A percentile compares a stretch with the other conserved stretches of the same genome.
Conservation (phyloP, 2,113 vertebrate species). For the Trogon surrucura region DNA sequence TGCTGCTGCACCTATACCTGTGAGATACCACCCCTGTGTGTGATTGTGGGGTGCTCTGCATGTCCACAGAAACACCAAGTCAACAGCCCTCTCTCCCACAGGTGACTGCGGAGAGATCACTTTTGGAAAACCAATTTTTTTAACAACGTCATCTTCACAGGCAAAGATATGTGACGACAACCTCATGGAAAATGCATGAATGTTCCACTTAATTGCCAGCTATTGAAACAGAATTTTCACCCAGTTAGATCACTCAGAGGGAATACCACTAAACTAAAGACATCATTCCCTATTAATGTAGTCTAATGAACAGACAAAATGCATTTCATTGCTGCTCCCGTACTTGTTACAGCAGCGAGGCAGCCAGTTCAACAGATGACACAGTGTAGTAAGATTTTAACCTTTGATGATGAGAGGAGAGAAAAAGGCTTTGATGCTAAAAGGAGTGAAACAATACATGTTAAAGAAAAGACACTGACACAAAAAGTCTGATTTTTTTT, state of each 20-base stretch:
- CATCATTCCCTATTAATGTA: not conserved
- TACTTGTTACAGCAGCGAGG: not conserved
- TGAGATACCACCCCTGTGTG: not conserved
- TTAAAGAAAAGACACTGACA: not conserved
- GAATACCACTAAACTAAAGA: not conserved
- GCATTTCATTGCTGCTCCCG: not conserved
- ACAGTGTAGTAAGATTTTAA: not conserved
- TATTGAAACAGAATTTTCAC: conserved; percentile 29
- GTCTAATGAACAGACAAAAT: not conserved
- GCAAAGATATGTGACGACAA: not conserved
- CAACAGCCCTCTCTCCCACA: accelerated
- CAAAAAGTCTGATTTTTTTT: not conserved
- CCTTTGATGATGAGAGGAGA: not conserved
- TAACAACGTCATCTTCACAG: accelerated
- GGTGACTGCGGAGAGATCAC: not conserved
- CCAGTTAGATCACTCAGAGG: conserved; percentile 17
- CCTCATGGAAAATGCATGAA: not conserved
- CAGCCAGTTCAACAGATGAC: not conserved
- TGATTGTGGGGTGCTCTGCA: not conserved
- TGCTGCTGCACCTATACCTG: not conserved
- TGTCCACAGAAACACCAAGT: not conserved
- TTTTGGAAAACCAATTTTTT: not conserved
- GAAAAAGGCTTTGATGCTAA: not conserved
- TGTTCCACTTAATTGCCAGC: conserved; percentile 32
- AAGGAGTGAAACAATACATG: not conserved